phyloP scores from a whole-genome alignment of 2,113 vertebrate genomes.

The Tichodroma muraria region DNA sequence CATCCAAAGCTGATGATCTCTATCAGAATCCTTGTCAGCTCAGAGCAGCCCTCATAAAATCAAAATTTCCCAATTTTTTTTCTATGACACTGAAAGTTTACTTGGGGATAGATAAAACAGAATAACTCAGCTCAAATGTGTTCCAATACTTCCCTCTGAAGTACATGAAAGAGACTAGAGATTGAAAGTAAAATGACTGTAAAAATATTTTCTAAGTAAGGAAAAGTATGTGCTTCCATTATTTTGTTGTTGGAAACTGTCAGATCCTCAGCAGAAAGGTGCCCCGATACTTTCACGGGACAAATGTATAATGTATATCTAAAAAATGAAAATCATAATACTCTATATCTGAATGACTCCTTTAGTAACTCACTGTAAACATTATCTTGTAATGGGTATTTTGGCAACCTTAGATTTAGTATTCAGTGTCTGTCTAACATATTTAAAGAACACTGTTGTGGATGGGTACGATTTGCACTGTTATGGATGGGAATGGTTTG shows the following conservation, averaged over 20 bases:
- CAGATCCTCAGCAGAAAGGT: background rate
- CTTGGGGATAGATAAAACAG: background rate
- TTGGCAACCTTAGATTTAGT: background rate
- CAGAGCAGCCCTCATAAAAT: background rate
- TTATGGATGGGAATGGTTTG: background rate
- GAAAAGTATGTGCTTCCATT: background rate
- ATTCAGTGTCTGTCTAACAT: background rate
- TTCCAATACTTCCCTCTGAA: background rate
- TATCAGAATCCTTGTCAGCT: background rate
- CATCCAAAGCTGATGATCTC: background rate
- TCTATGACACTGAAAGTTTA: background rate
- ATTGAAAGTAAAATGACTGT: constrained; percentile 1
- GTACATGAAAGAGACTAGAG: background rate
- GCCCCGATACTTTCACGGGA: background rate
- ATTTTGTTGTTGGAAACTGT: background rate
- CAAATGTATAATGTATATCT: background rate
- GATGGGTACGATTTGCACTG: background rate
- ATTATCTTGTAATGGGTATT: background rate
- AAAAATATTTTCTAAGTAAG: background rate
- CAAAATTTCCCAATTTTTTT: background rate
- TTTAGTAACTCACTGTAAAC: background rate
- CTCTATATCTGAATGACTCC: background rate
- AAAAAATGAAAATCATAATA: background rate
- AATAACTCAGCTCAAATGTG: background rate
- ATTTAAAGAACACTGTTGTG: background rate